phyloP scores from a whole-genome alignment of 1,140 invertebrate genomes.

The Sarcophaga bullata region DNA sequence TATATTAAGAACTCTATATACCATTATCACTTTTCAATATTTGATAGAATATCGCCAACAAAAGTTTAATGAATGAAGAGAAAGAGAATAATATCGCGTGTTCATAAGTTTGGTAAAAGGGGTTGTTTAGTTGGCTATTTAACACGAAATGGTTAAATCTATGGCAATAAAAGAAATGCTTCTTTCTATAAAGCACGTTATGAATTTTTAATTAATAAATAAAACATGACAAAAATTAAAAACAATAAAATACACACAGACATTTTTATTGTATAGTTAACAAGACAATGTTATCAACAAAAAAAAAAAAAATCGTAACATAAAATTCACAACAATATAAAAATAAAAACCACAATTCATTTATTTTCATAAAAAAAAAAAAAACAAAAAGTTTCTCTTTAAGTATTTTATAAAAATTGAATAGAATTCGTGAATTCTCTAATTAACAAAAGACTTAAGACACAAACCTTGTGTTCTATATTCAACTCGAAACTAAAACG shows the following conservation, averaged over 20 bases:
- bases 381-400: neutral
- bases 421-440: neutral
- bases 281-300: neutral
- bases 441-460: constrained; percentile 17
- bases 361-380: too few species aligned
- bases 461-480: neutral
- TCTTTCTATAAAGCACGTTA: neutral
- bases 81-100: neutral
- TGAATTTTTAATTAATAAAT: neutral
- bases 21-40: too few species aligned
- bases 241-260: neutral
- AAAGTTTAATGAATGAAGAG: too few species aligned
- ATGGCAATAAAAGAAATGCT: neutral
- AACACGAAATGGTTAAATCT: neutral
- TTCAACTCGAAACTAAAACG: neutral
- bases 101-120: neutral
- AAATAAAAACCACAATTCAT: too few species aligned
- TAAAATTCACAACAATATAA: too few species aligned
- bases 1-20: too few species aligned
- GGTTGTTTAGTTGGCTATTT: neutral
- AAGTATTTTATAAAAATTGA: neutral
- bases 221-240: neutral
- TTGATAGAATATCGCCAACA: too few species aligned
- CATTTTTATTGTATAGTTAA: neutral
- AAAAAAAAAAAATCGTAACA: neutral